These are phyloP conservation scores for Vultur gryphus DNA, from an alignment of 2,797 vertebrate genomes.

Conservation along the genomic window DNA sequence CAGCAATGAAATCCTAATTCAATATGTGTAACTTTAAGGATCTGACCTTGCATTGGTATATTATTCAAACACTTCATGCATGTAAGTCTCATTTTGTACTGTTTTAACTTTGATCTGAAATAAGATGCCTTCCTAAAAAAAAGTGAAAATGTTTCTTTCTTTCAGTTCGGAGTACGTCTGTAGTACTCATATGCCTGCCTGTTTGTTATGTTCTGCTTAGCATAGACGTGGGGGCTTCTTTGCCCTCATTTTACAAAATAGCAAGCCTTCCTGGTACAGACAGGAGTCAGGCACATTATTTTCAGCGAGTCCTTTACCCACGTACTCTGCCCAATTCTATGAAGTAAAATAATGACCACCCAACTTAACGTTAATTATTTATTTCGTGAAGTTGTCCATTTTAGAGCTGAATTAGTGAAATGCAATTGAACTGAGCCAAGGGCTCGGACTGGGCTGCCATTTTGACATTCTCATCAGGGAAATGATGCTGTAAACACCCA, in stretches of 20 bases:
- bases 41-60: neutral
- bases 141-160: neutral
- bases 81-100: neutral
- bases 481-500: slow-evolving; percentile 76
- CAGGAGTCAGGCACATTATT: neutral
- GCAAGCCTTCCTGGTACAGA: neutral
- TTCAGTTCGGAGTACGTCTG: neutral
- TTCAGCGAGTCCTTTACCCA: neutral
- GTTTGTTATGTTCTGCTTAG: neutral
- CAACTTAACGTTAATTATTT: neutral
- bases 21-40: neutral
- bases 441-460: slow-evolving; percentile 59
- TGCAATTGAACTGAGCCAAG: slow-evolving; percentile 16
- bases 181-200: neutral
- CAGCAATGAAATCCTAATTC: neutral
- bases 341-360: neutral
- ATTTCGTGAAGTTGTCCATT: slow-evolving; percentile 13
- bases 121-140: neutral
- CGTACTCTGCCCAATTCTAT: neutral
- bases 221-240: neutral
- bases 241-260: neutral
- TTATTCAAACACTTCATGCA: neutral
- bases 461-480: slow-evolving; percentile 70
- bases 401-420: slow-evolving; percentile 47
- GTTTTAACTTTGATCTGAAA: neutral